Conservation (phyloP, 2,888 invertebrate genomes). For the Agriopis marginaria region DNA sequence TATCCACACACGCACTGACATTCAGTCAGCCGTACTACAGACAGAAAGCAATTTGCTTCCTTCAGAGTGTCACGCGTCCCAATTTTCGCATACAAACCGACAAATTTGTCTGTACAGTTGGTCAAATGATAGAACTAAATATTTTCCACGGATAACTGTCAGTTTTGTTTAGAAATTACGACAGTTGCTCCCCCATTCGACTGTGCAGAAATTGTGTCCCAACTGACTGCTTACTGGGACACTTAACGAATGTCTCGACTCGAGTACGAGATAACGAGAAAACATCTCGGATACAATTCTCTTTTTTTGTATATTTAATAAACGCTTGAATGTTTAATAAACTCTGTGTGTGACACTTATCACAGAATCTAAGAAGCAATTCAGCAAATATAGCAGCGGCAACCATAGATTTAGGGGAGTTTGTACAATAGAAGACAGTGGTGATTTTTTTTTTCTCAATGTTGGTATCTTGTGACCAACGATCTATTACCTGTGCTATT, state of each 20-base stretch:
- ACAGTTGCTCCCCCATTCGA: background rate
- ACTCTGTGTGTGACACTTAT: constrained; percentile 41
- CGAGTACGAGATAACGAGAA: constrained; percentile 34
- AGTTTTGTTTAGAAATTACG: background rate
- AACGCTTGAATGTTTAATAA: constrained; percentile 38
- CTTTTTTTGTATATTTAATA: constrained; percentile 41
- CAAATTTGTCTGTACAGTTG: background rate
- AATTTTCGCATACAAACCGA: constrained; percentile 10
- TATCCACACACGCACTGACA: background rate
- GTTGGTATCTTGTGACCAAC: no score
- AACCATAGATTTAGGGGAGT: background rate
- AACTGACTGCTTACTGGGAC: constrained; percentile 19
- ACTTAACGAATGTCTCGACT: constrained; percentile 41
- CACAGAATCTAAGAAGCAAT: constrained; percentile 34
- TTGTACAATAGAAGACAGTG: no score
- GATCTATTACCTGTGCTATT: no score
- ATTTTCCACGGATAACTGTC: no score
- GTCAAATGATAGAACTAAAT: background rate
- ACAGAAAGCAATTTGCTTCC: constrained; percentile 33
- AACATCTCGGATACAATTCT: constrained; percentile 38
- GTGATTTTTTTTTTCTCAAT: no score
- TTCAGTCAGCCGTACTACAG: constrained; percentile 4
- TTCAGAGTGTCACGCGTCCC: constrained; percentile 24
- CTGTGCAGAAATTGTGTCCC: background rate
- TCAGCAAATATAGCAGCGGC: constrained; percentile 21